phyloP scores from a whole-genome alignment of 2,113 vertebrate genomes.

The Cochlearius cochlearius region DNA sequence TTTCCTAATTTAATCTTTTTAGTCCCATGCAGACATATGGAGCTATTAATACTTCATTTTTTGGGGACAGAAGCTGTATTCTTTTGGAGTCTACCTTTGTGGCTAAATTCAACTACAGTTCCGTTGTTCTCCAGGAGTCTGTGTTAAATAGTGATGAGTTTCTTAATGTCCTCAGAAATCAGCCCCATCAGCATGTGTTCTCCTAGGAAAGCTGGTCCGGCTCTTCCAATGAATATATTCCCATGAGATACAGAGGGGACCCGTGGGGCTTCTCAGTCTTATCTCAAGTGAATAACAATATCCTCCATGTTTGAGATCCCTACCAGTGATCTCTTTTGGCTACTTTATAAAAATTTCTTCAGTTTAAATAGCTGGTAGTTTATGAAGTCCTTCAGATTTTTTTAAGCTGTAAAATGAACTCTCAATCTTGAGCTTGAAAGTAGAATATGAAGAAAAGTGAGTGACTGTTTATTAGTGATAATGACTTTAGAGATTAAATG shows the following conservation, averaged over 20 bases:
- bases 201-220: neutral
- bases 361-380: neutral
- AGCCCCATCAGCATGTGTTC: neutral
- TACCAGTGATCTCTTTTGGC: neutral
- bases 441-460: neutral
- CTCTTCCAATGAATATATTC: neutral
- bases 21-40: rapidly evolving
- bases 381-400: neutral
- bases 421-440: neutral
- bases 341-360: neutral
- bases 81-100: neutral
- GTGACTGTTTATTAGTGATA: neutral
- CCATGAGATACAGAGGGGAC: neutral
- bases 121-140: neutral
- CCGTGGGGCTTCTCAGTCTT: neutral
- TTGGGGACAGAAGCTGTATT: neutral
- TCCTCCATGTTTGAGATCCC: neutral
- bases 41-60: neutral
- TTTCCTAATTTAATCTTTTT: neutral
- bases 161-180: neutral
- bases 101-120: neutral
- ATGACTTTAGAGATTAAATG: neutral
- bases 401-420: neutral
- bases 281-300: neutral
- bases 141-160: neutral